Conservation (phyloP, 2,797 vertebrate species). For the Amblyopsis hoosieri region DNA sequence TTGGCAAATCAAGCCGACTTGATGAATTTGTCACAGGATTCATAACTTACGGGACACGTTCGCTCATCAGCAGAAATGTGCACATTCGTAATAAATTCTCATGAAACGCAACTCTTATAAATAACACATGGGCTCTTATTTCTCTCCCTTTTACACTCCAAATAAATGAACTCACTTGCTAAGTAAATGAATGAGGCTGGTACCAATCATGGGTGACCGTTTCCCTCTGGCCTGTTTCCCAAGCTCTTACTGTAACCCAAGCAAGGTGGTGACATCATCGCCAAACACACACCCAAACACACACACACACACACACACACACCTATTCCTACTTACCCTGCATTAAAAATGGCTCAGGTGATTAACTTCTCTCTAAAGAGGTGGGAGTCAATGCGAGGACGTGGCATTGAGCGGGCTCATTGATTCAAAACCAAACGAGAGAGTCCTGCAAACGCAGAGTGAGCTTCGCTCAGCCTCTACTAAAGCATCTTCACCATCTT, state of each 20-base stretch:
- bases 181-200: constrained; percentile 53
- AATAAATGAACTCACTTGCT: constrained; percentile 59
- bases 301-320: constrained; percentile 1
- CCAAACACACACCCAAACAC: no score
- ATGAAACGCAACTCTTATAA: constrained; percentile 50
- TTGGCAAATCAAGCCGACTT: constrained; percentile 2
- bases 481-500: constrained; percentile 35
- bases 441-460: constrained; percentile 44
- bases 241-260: constrained; percentile 72
- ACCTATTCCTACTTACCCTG: constrained; percentile 52
- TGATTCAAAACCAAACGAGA: constrained; percentile 67
- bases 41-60: constrained; percentile 26
- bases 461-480: constrained; percentile 3
- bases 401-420: constrained; percentile 66
- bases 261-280: constrained; percentile 66
- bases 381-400: constrained; percentile 63
- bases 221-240: constrained; percentile 61
- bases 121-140: constrained; percentile 44
- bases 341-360: constrained; percentile 69
- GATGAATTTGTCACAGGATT: constrained; percentile 34
- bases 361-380: constrained; percentile 71
- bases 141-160: constrained; percentile 54
- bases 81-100: constrained; percentile 59
- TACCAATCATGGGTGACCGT: constrained; percentile 57
- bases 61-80: constrained; percentile 45